Evolutionary conservation across 2,888 invertebrate species (phyloP), one percentile per base, ranked within the genome.

Genomic region (Drosophila algonquin): DNA sequence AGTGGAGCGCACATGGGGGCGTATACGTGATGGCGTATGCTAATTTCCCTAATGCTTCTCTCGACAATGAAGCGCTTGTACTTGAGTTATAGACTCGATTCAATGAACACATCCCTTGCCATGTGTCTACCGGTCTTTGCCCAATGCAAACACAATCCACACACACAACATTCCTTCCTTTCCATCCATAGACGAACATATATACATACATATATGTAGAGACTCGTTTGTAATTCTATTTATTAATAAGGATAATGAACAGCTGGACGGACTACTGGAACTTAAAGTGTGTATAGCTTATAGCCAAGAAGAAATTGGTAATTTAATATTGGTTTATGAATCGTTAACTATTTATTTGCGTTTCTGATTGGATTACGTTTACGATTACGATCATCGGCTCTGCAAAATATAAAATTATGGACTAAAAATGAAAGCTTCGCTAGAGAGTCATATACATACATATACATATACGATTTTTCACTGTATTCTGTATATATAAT

Each of bases 1-100:
- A 73, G 79, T 67, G 68, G 65, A 63, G 65, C 30, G 69, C 68
- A 73, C 73, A 73, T 73, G 64, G 72, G 85, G 82, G 85, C 85
- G 82, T 82, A 85, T 78, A 85, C 85, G 73, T 76, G 72, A 82
- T 82, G 85, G 68, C 72, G 73, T 85, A 83, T 83, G 86, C 75
- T 85, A 83, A 83, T 83, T 82, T 65, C 58, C 47, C 53, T 72
- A 68, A 46, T 53, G 69, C 64, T 56, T 14, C 58, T 14, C 51
- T 54, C 40, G 52, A 46, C 24, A 58, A 57, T 62, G 72, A 59
- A 53, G 35, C 72, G 67, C 54, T 61, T 84, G 81, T 75, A 63
- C 75, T 77, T 81, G 80, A 81, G 70, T 81, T 81, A 84, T 84
- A 73, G 71, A 73, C 77, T 64, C 52, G 71, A 55, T 69, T 67